Conservation (phyloP, 1,140 invertebrate species). For the Samia ricini region DNA sequence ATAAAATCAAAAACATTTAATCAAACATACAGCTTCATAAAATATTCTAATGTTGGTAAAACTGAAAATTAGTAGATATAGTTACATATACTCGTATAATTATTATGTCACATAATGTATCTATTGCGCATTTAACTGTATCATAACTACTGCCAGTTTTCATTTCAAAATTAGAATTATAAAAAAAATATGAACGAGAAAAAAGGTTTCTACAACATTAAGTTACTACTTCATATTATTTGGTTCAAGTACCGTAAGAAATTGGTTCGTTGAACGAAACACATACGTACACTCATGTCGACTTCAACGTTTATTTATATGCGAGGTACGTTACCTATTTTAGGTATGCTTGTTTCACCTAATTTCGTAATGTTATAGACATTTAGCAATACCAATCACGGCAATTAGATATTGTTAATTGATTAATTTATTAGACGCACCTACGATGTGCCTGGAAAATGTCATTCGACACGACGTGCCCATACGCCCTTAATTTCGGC, state of each 20-base stretch:
- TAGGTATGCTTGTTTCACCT: constrained; percentile 15
- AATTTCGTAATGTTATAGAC: constrained; percentile 3
- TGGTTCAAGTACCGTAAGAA: constrained; percentile 13
- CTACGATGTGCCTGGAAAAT: background rate
- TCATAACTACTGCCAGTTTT: too few species aligned
- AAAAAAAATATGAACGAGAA: background rate
- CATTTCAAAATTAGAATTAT: background rate
- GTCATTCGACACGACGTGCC: too few species aligned
- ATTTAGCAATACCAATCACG: background rate
- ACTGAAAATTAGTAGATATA: background rate
- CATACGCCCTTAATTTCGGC: too few species aligned
- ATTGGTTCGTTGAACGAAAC: constrained; percentile 15
- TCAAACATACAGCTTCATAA: background rate
- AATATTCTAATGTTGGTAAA: background rate
- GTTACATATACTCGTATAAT: background rate
- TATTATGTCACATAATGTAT: background rate
- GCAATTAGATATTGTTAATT: background rate
- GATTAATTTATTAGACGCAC: background rate
- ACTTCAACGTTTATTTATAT: constrained; percentile 18
- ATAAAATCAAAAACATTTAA: constrained; percentile 4
- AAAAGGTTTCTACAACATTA: constrained; percentile 6
- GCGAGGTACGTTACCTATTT: constrained; percentile 16
- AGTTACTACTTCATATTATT: constrained; percentile 11
- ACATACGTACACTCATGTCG: constrained; percentile 9
- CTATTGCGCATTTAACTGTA: too few species aligned